Evolutionary conservation across 2,888 invertebrate genomes (phyloP).

Genomic region (Archaeoteleia sp.): DNA sequence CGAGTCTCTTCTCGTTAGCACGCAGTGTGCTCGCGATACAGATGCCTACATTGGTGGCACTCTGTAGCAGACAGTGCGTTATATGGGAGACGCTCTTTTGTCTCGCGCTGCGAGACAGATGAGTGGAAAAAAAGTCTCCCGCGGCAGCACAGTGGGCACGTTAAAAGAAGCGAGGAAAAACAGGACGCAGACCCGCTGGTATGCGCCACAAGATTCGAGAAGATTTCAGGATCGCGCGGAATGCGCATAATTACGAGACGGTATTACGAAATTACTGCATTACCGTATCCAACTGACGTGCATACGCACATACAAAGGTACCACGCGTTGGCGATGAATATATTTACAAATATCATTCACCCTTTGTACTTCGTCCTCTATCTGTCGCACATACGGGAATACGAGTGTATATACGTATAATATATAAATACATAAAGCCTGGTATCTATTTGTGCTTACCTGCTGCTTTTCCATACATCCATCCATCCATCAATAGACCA

Average conservation of each 20-base stretch:
- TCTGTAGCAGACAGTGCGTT: slow-evolving; percentile 52
- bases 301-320: slow-evolving; percentile 36
- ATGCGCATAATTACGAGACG: slow-evolving; percentile 65
- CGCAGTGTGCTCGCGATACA: slow-evolving; percentile 36
- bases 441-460: slow-evolving; percentile 29
- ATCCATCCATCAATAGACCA: slow-evolving; percentile 54
- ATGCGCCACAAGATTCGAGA: slow-evolving; percentile 40
- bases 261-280: slow-evolving; percentile 64
- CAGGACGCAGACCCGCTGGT: slow-evolving; percentile 40
- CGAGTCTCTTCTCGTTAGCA: slow-evolving; percentile 54
- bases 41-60: slow-evolving; percentile 49
- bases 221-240: slow-evolving; percentile 52
- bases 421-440: slow-evolving; percentile 49
- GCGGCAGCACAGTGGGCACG: slow-evolving; percentile 44
- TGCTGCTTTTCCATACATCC: slow-evolving; percentile 44
- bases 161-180: slow-evolving; percentile 46
- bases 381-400: slow-evolving; percentile 27
- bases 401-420: slow-evolving; percentile 40
- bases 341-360: slow-evolving; percentile 61
- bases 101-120: slow-evolving; percentile 47
- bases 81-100: slow-evolving; percentile 51
- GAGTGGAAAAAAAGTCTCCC: slow-evolving; percentile 54
- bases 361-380: slow-evolving; percentile 50
- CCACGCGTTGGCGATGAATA: slow-evolving; percentile 55
- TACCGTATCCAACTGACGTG: slow-evolving; percentile 54